A percentile compares a stretch with the other conserved stretches of the same genome.
phyloP scores from a whole-genome alignment of 1,140 invertebrate genomes.

The Brachionus paranguensis region DNA sequence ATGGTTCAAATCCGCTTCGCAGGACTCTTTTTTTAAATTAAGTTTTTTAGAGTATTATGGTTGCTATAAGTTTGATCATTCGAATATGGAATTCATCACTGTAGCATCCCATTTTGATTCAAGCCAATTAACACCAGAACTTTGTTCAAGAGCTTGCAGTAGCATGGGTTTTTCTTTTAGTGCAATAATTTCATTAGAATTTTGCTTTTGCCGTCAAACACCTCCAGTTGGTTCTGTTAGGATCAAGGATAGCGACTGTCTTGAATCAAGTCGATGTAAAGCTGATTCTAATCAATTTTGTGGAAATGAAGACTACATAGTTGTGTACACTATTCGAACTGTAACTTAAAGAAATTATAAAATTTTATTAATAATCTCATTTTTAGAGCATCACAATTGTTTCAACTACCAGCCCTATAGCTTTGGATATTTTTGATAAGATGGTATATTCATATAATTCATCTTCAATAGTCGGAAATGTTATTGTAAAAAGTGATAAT shows the following conservation, averaged over 20 bases:
- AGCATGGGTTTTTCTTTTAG: conserved; percentile 10
- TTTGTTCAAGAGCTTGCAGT: not conserved
- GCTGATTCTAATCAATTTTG: not conserved
- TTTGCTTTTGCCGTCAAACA: not conserved
- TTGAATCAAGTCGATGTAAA: not conserved
- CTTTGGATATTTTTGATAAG: not conserved
- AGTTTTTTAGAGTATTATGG: not conserved
- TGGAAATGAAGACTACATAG: not conserved
- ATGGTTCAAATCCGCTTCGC: not conserved
- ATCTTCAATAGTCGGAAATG: not conserved
- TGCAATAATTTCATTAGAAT: not conserved
- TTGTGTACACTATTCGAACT: not conserved
- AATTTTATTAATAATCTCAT: not conserved
- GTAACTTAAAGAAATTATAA: not conserved
- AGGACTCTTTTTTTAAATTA: not conserved
- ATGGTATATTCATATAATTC: not conserved
- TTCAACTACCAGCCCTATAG: not conserved
- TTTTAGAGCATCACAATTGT: not conserved
- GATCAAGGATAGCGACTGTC: not conserved
- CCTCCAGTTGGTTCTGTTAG: not conserved
- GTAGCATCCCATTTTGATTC: conserved; percentile 28
- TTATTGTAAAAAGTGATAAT: not conserved
- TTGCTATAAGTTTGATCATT: not conserved
- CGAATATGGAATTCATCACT: not conserved
- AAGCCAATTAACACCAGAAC: not conserved